Evolutionary conservation across 2,797 vertebrate genomes (phyloP), one percentile per base, ranked within the genome.

Genomic region (Schizothorax lantsangensis): DNA sequence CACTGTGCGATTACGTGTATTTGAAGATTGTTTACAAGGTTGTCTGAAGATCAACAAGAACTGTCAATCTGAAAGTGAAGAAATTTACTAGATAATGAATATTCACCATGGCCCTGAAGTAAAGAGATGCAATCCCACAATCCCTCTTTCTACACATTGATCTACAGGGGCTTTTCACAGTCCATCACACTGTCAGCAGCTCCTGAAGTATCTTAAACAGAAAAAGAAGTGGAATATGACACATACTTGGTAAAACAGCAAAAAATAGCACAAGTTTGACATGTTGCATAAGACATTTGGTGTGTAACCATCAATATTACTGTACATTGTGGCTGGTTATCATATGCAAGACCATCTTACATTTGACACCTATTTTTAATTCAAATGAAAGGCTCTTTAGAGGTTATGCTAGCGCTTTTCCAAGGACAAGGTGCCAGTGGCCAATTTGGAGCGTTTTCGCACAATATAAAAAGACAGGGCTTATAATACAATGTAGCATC

Each of bases 41-140:
- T 33, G 19, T 19, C 14, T 52, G 49, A 77, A 77, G 74, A 36
- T 52, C 49, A 74, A 30, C 26, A 19, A 54, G 30, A 33, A 10
- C 33, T 21, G 33, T 9, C 21, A 40, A 38, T n/a, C 12, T 59
- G 33, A 3, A 38, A 59, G 75, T 15, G 33, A 40, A 43, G 36
- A 62, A 62, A 40, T 36, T 1, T 26, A 17, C 14, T 38, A 43
- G 77, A 62, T 5, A 40, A 23, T 54, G 74, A 57, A 19, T 69
- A 69, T 38, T 21, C 66, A 36, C 33, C 33, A 21, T 15, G 26
- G 62, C 30, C 64, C 30, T 66, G 30, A 66, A 33, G 64, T 59
- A 15, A 17, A 79, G 54, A 79, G 36, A 79, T 62, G 52, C 52
- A 79, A 59, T 77, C 47, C 30, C 74, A 77, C 5, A 38, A 33